These are phyloP conservation scores for Saccopteryx bilineata DNA, from an alignment of 2,113 vertebrate species.

Conservation along the genomic window DNA sequence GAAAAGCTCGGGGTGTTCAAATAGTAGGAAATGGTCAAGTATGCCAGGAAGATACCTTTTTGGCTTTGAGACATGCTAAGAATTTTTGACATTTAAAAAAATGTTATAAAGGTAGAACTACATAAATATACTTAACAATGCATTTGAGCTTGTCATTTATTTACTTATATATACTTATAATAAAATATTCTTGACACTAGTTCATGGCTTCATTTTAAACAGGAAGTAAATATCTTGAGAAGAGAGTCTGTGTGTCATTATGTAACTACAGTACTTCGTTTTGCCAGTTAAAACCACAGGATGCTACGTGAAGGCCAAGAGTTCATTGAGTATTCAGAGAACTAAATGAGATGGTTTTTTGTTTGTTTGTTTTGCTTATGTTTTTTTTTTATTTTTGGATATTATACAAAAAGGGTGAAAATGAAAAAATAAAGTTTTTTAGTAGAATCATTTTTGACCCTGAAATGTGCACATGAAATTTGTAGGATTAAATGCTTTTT, in stretches of 20 bases:
- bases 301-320: neutral
- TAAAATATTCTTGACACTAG: conserved; percentile 27
- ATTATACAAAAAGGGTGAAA: conserved; percentile 35
- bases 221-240: conserved; percentile 55
- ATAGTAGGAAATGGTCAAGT: conserved; percentile 50
- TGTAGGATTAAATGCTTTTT: conserved; percentile 51
- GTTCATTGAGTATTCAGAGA: neutral
- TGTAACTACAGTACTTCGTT: neutral
- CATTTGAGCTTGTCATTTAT: conserved; percentile 46
- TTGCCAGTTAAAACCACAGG: neutral
- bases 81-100: conserved; percentile 67
- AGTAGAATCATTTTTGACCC: conserved; percentile 9
- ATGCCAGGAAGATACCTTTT: conserved; percentile 16
- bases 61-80: conserved; percentile 50
- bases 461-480: conserved; percentile 39
- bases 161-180: conserved; percentile 25
- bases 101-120: neutral
- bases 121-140: neutral
- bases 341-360: neutral
- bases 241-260: conserved; percentile 46
- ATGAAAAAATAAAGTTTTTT: neutral
- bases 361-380: neutral
- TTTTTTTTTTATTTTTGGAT: neutral
- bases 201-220: conserved; percentile 62
- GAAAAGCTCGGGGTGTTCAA: conserved; percentile 29